Evolutionary conservation across 2,888 invertebrate species (phyloP).

Genomic region (Lochmaea capreae): DNA sequence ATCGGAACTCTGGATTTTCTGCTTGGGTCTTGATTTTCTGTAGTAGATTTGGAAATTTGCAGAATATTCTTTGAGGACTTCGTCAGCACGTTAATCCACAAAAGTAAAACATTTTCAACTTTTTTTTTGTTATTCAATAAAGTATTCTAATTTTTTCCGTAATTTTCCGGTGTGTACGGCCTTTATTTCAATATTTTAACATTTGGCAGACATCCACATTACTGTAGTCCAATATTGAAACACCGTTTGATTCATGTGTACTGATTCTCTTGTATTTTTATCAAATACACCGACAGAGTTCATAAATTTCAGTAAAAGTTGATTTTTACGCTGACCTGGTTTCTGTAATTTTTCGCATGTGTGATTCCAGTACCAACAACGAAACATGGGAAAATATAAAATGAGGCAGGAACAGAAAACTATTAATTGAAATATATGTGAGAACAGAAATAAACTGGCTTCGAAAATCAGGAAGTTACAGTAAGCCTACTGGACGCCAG

Average conservation of each 20-base stretch:
- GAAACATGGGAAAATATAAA: background rate
- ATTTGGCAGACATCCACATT: constrained; percentile 48
- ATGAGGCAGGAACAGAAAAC: background rate
- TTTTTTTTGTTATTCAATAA: background rate
- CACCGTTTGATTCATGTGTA: constrained; percentile 53
- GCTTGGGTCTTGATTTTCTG: no score
- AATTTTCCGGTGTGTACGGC: background rate
- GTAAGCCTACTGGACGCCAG: no score
- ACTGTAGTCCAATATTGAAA: constrained; percentile 56
- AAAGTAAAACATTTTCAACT: no score
- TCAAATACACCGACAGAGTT: constrained; percentile 29
- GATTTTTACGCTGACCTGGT: constrained; percentile 5
- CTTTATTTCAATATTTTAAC: constrained; percentile 52
- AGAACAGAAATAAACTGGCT: no score
- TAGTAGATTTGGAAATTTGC: no score
- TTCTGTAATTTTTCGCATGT: background rate
- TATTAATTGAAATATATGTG: background rate
- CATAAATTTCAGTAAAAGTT: constrained; percentile 21
- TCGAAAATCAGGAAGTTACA: background rate
- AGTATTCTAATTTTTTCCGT: background rate
- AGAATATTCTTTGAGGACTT: no score
- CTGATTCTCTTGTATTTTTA: constrained; percentile 32
- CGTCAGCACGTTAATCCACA: no score
- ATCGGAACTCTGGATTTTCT: no score
- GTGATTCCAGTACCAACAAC: background rate